These are phyloP conservation scores for Ctenoplectra terminalis DNA, from an alignment of 1,140 invertebrate species.

Conservation along the genomic window DNA sequence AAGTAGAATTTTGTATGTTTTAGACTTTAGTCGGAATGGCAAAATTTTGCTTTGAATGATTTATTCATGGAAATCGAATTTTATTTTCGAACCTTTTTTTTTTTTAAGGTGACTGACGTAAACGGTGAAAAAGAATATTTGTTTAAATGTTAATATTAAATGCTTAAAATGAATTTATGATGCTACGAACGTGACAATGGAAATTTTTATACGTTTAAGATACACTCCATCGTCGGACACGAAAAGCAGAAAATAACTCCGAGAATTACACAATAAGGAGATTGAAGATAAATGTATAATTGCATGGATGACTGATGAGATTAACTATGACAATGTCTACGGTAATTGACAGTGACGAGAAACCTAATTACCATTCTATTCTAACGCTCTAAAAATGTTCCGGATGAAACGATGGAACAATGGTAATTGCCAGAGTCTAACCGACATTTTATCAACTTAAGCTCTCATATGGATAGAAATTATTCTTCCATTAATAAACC, in stretches of 20 bases:
- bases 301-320: slow-evolving; percentile 4
- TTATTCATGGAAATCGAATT: too few species aligned
- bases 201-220: neutral
- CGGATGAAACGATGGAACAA: neutral
- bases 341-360: slow-evolving; percentile 34
- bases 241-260: slow-evolving; percentile 3
- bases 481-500: too few species aligned
- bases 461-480: neutral
- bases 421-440: neutral
- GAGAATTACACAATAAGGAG: neutral
- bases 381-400: slow-evolving; percentile 2
- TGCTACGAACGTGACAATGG: neutral
- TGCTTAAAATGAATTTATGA: neutral
- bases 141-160: neutral
- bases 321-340: slow-evolving; percentile 12
- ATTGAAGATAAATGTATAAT: slow-evolving; percentile 31
- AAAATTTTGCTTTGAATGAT: too few species aligned
- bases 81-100: too few species aligned
- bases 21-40: too few species aligned
- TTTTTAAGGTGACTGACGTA: too few species aligned
- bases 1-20: too few species aligned
- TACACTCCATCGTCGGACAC: neutral
- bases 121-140: too few species aligned
- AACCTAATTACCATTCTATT: slow-evolving; percentile 22
- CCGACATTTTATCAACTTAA: neutral